Conservation (phyloP, 2,888 invertebrate genomes). For the Volucella bombylans region DNA sequence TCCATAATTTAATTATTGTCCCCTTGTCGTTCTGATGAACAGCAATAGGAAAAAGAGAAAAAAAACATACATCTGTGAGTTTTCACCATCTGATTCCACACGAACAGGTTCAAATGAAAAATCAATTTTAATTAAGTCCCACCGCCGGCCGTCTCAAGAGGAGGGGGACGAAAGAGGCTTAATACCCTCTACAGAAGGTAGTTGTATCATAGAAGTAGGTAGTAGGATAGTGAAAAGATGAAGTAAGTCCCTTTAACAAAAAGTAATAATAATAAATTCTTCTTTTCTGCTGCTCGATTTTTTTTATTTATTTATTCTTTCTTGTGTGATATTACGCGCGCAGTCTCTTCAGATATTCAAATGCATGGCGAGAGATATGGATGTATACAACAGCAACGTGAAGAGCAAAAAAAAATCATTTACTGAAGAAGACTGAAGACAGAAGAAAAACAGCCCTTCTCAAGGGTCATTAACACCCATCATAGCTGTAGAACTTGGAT, state of each 20-base stretch:
- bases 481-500: constrained; percentile 38
- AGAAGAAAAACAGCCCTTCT: constrained; percentile 42
- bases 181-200: constrained; percentile 1
- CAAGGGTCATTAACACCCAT: constrained; percentile 63
- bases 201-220: not conserved
- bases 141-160: not conserved
- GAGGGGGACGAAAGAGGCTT: constrained; percentile 1
- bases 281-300: constrained; percentile 2
- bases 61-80: constrained; percentile 32
- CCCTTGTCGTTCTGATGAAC: constrained; percentile 9
- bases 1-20: constrained; percentile 55
- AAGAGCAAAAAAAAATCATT: constrained; percentile 7
- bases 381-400: not conserved
- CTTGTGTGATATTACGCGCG: constrained; percentile 9
- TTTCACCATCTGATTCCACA: constrained; percentile 48
- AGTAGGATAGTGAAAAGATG: not conserved
- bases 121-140: constrained; percentile 62
- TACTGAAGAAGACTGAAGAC: constrained; percentile 10
- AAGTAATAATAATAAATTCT: constrained; percentile 49
- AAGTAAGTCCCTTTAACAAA: constrained; percentile 23
- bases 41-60: not conserved
- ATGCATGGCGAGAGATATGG: constrained; percentile 5
- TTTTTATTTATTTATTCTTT: not conserved
- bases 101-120: constrained; percentile 57
- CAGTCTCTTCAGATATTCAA: constrained; percentile 37